Evolutionary conservation across 1,140 invertebrate genomes (phyloP).

Genomic region (Zaprionus capensis): DNA sequence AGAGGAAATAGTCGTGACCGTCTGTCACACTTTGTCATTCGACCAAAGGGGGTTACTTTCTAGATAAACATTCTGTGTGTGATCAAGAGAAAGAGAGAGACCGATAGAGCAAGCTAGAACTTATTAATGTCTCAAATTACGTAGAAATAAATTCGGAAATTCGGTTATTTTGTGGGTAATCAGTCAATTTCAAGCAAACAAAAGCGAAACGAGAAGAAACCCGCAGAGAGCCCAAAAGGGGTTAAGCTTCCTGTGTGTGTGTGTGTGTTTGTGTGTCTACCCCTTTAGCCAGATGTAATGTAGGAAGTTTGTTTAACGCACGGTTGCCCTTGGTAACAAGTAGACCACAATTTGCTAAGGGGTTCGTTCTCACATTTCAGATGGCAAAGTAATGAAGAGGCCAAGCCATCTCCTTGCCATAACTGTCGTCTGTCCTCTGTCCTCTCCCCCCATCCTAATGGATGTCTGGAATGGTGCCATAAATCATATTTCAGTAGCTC

Average conservation of each 20-base stretch:
- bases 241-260: slow-evolving; percentile 20
- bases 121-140: slow-evolving; percentile 79
- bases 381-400: slow-evolving; percentile 12
- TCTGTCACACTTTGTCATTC: slow-evolving; percentile 43
- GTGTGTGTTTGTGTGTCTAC: background rate
- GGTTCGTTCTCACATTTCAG: slow-evolving; percentile 27
- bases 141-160: slow-evolving; percentile 65
- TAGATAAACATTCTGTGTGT: background rate
- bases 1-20: slow-evolving; percentile 55
- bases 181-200: slow-evolving; percentile 79
- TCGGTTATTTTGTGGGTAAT: slow-evolving; percentile 80
- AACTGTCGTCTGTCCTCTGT: background rate
- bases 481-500: slow-evolving; percentile 18
- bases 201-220: slow-evolving; percentile 40
- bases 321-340: slow-evolving; percentile 45
- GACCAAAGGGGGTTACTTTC: slow-evolving; percentile 59
- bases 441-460: background rate
- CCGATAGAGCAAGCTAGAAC: slow-evolving; percentile 29
- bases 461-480: slow-evolving; percentile 7
- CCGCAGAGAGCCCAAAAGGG: slow-evolving; percentile 23
- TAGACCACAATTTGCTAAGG: slow-evolving; percentile 22
- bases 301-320: slow-evolving; percentile 70
- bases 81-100: background rate
- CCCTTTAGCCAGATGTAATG: slow-evolving; percentile 20
- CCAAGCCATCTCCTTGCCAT: slow-evolving; percentile 1